phyloP scores from a whole-genome alignment of 1,140 invertebrate genomes.

The Colletes gigas region DNA sequence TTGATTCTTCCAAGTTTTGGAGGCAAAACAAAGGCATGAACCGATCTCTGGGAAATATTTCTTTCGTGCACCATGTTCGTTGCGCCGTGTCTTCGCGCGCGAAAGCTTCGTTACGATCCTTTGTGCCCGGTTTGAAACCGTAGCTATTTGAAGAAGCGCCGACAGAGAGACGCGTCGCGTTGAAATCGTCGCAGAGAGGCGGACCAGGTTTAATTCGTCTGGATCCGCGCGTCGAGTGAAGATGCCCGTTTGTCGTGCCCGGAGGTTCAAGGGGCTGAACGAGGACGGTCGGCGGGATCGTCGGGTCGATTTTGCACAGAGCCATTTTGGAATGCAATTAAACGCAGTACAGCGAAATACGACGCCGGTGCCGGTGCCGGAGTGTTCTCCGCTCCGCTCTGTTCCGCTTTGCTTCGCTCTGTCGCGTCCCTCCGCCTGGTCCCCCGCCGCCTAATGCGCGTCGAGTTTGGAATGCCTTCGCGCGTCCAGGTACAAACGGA shows the following conservation, averaged over 20 bases:
- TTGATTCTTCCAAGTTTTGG: too few relatives aligned
- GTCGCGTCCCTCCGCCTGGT: background rate
- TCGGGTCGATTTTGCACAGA: slow-evolving; percentile 66
- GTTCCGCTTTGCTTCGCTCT: slow-evolving; percentile 39
- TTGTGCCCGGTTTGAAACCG: slow-evolving; percentile 37
- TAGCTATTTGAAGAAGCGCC: slow-evolving; percentile 47
- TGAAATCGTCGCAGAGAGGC: slow-evolving; percentile 25
- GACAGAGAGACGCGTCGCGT: slow-evolving; percentile 34
- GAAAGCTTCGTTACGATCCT: too few relatives aligned
- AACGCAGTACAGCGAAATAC: slow-evolving; percentile 76
- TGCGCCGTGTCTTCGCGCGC: too few relatives aligned
- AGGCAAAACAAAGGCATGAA: too few relatives aligned
- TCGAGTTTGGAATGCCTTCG: slow-evolving; percentile 42
- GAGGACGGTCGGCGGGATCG: slow-evolving; percentile 49
- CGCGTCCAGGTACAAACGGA: slow-evolving; percentile 35
- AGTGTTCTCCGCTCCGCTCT: slow-evolving; percentile 31
- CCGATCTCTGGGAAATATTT: too few relatives aligned
- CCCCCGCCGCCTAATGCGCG: slow-evolving; percentile 17
- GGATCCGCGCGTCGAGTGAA: slow-evolving; percentile 57
- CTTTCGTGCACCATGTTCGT: too few relatives aligned
- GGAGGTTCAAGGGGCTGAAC: slow-evolving; percentile 34
- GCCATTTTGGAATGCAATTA: slow-evolving; percentile 79
- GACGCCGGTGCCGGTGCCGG: slow-evolving; percentile 56
- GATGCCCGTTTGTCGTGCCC: slow-evolving; percentile 48
- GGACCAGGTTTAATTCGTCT: slow-evolving; percentile 61